phyloP scores from a whole-genome alignment of 1,140 invertebrate genomes.

The Dendrolimus kikuchii region DNA sequence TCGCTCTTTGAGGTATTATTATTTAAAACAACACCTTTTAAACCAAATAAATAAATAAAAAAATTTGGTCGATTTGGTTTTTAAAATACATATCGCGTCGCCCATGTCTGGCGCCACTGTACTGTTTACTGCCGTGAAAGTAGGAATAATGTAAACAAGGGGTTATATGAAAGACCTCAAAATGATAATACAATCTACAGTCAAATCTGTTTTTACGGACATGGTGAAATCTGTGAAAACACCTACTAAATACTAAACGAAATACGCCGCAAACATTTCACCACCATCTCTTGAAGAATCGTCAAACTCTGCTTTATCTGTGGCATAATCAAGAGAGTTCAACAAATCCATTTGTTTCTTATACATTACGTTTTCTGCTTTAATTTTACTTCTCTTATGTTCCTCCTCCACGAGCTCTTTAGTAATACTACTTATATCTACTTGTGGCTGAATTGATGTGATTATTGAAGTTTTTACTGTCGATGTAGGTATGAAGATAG shows the following conservation, averaged over 20 bases:
- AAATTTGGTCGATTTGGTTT: too few relatives aligned
- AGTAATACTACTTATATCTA: conserved; percentile 27
- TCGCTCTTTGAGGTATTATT: too few relatives aligned
- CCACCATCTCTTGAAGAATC: conserved; percentile 29
- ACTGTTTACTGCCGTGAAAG: too few relatives aligned
- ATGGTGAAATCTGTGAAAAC: neutral
- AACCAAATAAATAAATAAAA: too few relatives aligned
- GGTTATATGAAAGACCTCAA: too few relatives aligned
- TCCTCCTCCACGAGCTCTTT: conserved; percentile 22
- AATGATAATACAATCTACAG: too few relatives aligned
- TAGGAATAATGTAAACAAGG: too few relatives aligned
- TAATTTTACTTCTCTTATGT: conserved; percentile 13
- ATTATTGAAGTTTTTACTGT: conserved; percentile 3
- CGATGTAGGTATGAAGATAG: conserved; percentile 8
- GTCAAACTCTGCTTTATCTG: conserved; percentile 25
- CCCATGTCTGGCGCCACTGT: too few relatives aligned
- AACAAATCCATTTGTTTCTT: conserved; percentile 34
- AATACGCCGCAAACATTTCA: conserved; percentile 22
- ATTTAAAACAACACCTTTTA: too few relatives aligned
- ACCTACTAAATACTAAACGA: conserved; percentile 7
- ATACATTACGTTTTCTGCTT: conserved; percentile 20
- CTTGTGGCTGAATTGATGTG: conserved; percentile 11
- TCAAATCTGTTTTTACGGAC: too few relatives aligned
- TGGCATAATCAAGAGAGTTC: conserved; percentile 42
- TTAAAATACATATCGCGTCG: too few relatives aligned